Evolutionary conservation across 2,113 vertebrate genomes (phyloP).

Genomic region (Agapornis roseicollis): DNA sequence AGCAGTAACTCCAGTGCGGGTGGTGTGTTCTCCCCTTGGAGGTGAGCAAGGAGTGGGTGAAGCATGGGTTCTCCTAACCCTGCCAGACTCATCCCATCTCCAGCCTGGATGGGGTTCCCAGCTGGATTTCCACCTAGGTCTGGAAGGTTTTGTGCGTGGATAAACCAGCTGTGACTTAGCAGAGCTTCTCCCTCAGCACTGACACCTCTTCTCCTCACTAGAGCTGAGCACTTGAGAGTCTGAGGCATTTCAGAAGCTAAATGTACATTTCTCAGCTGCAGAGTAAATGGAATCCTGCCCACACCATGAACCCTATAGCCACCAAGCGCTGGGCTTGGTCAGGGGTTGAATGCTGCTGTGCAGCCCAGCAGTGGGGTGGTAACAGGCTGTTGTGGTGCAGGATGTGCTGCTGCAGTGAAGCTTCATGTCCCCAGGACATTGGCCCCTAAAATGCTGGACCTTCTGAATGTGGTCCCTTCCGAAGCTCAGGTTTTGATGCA

Average conservation of each 20-base stretch:
- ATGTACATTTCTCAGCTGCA: neutral
- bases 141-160: neutral
- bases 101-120: neutral
- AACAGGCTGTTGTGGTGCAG: neutral
- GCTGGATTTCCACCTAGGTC: neutral
- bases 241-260: neutral
- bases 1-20: neutral
- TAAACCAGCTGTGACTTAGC: neutral
- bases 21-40: neutral
- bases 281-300: neutral
- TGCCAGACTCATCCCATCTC: neutral
- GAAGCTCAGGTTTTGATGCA: neutral
- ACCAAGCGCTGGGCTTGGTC: neutral
- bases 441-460: neutral
- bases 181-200: neutral
- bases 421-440: accelerated
- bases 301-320: neutral
- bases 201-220: neutral
- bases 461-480: neutral
- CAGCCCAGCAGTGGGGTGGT: neutral
- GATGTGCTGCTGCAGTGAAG: neutral
- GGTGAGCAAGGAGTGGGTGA: neutral
- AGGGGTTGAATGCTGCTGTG: neutral
- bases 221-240: neutral
- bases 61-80: neutral